Evolutionary conservation across 2,113 vertebrate species (phyloP), one percentile per base, ranked within the genome.

Genomic region (Taxidea taxus): DNA sequence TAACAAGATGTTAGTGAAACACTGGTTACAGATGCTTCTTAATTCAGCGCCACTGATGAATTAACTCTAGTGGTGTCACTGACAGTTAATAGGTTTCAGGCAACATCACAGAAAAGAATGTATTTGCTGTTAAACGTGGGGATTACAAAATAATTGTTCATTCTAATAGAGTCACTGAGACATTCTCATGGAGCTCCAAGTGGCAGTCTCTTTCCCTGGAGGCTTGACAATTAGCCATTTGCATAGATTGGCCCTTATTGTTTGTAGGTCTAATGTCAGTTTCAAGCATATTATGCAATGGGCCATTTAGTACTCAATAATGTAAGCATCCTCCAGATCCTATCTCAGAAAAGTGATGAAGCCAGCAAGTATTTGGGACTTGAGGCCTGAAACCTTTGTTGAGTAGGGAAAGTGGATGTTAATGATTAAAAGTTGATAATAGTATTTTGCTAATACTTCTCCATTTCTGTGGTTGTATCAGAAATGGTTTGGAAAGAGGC

Each of bases 81-180:
- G 75, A 75, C 49, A 80, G 77, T 47, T 92, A 97, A 80, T 86
- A 92, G 49, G 70, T 91, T 94, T 96, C 44, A 84, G 89, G 81
- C 12, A 89, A 5, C 39, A 47, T 66, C 44, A 87, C 91, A 70
- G 58, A 68, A 92, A 81, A 84, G 78, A 64, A 58, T 4, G 1
- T 72, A 66, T 44, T 88, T 75, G 11, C n/a, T 93, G 47, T 90
- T 93, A 93, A 93, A 81, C 44, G 75, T 39, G 47, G 58, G n/a
- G 68, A 60, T 90, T 95, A n/a, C 14, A 80, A 81, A 87, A 60
- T 75, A 87, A 80, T 82, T 75, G 49, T 77, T 95, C 39, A 39
- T 90, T 85, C 6, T 87, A 18, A 49, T 62, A 51, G 44, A 42
- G 31, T 78, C 89, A 27, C 74, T 78, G 44, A 90, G 54, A 83